Evolutionary conservation across 1,140 invertebrate species (phyloP).

Genomic region (Homarus americanus): DNA sequence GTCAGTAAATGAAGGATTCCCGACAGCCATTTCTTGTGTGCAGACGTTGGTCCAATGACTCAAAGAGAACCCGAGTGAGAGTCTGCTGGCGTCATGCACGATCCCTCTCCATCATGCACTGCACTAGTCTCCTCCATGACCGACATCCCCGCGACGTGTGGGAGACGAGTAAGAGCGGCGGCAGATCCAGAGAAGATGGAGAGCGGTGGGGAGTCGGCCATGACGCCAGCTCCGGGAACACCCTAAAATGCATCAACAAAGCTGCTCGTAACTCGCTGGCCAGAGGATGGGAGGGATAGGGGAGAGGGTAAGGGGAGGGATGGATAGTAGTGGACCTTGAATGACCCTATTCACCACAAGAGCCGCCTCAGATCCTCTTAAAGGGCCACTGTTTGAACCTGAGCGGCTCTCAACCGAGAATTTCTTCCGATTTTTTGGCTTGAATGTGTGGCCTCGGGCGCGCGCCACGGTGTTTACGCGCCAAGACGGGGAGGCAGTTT

Average conservation of each 20-base stretch:
- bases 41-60: too few relatives aligned
- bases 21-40: too few relatives aligned
- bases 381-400: not conserved
- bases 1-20: too few relatives aligned
- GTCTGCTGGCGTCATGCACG: too few relatives aligned
- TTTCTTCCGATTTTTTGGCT: not conserved
- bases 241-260: not conserved
- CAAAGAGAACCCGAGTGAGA: too few relatives aligned
- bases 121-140: too few relatives aligned
- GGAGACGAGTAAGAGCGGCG: too few relatives aligned
- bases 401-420: not conserved
- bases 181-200: too few relatives aligned
- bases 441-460: not conserved
- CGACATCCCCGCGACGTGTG: too few relatives aligned
- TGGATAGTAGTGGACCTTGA: not conserved
- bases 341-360: not conserved
- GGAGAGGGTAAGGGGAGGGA: not conserved
- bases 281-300: not conserved
- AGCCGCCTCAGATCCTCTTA: not conserved
- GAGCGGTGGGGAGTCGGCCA: not conserved
- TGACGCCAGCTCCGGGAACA: not conserved
- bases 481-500: not conserved
- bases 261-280: too few relatives aligned
- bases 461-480: not conserved
- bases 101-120: too few relatives aligned